These are phyloP conservation scores for Xerus rutilus DNA, from an alignment of 2,797 vertebrate species.

Conservation along the genomic window DNA sequence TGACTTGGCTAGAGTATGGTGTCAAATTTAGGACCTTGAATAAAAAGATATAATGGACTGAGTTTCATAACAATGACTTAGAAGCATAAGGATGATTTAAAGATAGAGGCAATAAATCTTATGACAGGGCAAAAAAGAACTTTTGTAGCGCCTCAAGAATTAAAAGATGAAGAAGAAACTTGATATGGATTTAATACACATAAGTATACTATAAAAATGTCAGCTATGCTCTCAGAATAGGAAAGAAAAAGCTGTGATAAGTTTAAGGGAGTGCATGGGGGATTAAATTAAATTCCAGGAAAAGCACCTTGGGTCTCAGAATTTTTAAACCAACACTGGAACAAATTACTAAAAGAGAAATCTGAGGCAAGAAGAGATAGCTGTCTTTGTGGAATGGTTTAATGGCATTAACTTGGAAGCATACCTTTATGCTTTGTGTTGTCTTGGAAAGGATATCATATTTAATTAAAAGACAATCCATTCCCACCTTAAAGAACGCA, in stretches of 20 bases:
- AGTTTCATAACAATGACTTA: slow-evolving; percentile 37
- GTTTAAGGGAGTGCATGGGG: background rate
- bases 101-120: background rate
- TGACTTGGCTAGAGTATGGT: background rate
- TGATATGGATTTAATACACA: background rate
- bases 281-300: background rate
- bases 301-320: background rate
- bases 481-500: background rate
- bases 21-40: background rate
- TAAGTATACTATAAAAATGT: background rate
- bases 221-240: background rate
- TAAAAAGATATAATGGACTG: background rate
- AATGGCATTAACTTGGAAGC: background rate
- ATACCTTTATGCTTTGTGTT: background rate
- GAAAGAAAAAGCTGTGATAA: background rate
- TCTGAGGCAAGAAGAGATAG: background rate
- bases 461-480: background rate
- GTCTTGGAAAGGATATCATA: background rate
- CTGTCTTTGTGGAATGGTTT: background rate
- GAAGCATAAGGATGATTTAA: background rate
- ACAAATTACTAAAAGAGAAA: background rate
- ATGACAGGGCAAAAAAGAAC: background rate
- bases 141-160: background rate
- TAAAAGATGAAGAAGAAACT: background rate
- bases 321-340: background rate